Evolutionary conservation across 2,113 vertebrate genomes (phyloP), one percentile per base, ranked within the genome.

Genomic region (Anguilla rostrata): DNA sequence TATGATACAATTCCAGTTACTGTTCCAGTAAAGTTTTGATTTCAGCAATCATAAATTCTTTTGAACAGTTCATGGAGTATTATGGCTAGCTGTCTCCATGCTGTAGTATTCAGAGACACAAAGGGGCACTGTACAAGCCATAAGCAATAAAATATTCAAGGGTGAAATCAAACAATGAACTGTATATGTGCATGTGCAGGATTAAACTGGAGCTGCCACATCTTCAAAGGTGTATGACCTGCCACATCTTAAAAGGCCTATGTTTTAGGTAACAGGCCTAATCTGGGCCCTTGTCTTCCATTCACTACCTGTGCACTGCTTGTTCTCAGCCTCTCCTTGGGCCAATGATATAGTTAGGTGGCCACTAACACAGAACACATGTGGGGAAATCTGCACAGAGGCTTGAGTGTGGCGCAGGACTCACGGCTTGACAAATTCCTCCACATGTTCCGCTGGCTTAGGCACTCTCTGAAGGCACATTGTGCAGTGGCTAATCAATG

Each of bases 331-430:
- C 39, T 86, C n/a, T 40, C 41, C 41, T 29, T 18, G 0, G 63
- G 15, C 9, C 71, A 75, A n/a, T 34, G 71, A 43, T 14, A 46
- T 43, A 71, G 71, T 78, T 20, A 81, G 84, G 41, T 34, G 71
- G 16, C 66, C 84, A 84, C 22, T 87, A 89, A 88, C 84, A 79
- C n/a, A 43, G 85, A 90, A 86, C 90, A 92, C 18, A 82, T 87
- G 87, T 56, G n/a, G 41, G 15, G 78, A 39, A 81, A 80, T 86
- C 86, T 87, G 88, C 46, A 84, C 82, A 39, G 40, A 26, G 57
- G 60, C 81, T 49, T 86, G 63, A 41, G 9, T 86, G 75, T 39
- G 40, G 40, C 78, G 56, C 71, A 40, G 39, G n/a, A 40, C 20
- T 39, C 34, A 29, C 57, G 53, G 57, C 14, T 34, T 79, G 79